Base-by-base conservation (phyloP, 1,140 invertebrate genomes). In the Oedothorax gibbosus region DNA sequence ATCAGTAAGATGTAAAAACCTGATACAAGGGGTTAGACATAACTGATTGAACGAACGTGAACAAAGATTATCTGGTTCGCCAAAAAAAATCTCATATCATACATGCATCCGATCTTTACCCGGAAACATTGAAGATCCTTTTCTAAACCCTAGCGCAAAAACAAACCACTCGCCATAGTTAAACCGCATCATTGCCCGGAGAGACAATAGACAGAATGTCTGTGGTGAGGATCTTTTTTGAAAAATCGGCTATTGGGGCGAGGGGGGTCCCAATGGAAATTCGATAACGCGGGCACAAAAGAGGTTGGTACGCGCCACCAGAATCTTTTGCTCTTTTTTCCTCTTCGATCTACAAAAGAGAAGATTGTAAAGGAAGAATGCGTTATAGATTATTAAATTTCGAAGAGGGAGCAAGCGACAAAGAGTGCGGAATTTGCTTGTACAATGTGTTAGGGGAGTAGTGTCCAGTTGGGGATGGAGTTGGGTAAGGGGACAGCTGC, bases 351-450 rank as follows among this genome's bases (percentile, higher is more conserved):
- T 60, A 12, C 64, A 66, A 11, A 66, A 66, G 12, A 60, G 20
- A 20, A 60, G 77, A 79, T 53, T 50, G 77, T 21, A 73, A 60
- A 64, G 69, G 65, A 82, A 73, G 69, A 82, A 82, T 82, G 80
- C 69, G 80, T 65, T 82, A 82, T 82, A 82, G 80, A 82, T 82
- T 82, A 73, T 82, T 73, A 82, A 82, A 73, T 82, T 73, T 73
- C 57, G 66, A 81, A 66, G 56, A 68, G 65, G 35, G 66, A 20
- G 56, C 50, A 20, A 57, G 14, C 66, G 78, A 71, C 65, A 81
- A 81, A 81, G 56, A 81, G 78, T 56, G 66, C 66, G 50, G 50
- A 15, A 54, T 12, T 15, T 50, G 20, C 65, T 71, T 57, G 12
- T 51, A 68, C 60, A 53, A 64, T 77, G 75, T 77, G 21, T 11